Percentiles rank a stretch among this genome's conserved stretches.
These are phyloP conservation scores for Anastrepha ludens DNA, from an alignment of 1,140 invertebrate species.

Conservation along the genomic window DNA sequence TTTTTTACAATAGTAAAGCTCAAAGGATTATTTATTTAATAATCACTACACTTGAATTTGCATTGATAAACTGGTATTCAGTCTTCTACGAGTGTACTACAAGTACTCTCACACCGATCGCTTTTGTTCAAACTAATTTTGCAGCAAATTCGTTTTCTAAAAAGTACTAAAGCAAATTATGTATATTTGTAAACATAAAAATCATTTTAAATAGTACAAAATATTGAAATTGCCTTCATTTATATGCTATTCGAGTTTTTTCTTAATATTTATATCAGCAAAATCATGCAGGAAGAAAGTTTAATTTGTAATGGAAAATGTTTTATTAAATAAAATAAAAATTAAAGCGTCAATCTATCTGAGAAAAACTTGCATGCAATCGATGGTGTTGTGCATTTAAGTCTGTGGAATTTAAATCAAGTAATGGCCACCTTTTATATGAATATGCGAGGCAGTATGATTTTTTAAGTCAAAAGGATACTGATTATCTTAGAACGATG, in stretches of 20 bases:
- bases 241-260: neutral
- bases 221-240: too few species aligned
- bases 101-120: neutral
- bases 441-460: too few species aligned
- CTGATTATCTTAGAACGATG: too few species aligned
- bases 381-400: slow-evolving; percentile 31
- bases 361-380: neutral
- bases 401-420: slow-evolving; percentile 61
- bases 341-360: neutral
- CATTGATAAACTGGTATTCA: too few species aligned
- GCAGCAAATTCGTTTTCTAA: neutral
- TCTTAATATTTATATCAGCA: neutral
- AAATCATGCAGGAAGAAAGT: slow-evolving; percentile 27
- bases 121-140: neutral
- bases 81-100: too few species aligned
- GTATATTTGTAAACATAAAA: neutral
- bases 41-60: too few species aligned
- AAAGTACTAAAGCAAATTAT: neutral
- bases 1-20: too few species aligned
- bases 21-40: too few species aligned
- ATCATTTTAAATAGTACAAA: neutral
- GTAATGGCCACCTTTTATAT: slow-evolving; percentile 55
- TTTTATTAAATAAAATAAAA: neutral
- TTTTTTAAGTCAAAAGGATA: neutral
- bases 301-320: neutral